Evolutionary conservation across 2,113 vertebrate species (phyloP).

Genomic region (Myrmophylax atrothorax): DNA sequence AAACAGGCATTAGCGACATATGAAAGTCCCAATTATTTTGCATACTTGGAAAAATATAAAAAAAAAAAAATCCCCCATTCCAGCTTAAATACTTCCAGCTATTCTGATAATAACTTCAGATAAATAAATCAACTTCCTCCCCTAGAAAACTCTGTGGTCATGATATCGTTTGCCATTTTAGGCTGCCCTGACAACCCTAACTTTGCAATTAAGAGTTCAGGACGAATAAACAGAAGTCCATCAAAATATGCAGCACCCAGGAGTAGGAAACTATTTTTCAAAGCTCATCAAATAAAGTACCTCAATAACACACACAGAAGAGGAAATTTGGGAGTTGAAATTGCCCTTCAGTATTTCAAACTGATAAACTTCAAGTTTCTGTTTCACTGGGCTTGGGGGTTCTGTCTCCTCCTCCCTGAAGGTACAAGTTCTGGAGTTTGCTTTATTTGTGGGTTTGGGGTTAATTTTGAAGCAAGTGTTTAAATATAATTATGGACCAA

Average conservation of each 20-base stretch:
- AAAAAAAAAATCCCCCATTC: neutral
- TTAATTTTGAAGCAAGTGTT: neutral
- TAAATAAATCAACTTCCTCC: neutral
- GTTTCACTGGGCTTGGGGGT: neutral
- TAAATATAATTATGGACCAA: neutral
- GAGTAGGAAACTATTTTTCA: constrained; percentile 1
- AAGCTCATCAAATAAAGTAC: neutral
- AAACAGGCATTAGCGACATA: neutral
- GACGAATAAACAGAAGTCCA: neutral
- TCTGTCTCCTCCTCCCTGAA: accelerated
- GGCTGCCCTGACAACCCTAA: neutral
- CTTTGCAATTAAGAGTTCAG: neutral
- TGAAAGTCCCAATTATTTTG: neutral
- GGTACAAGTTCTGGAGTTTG: neutral
- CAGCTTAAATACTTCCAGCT: neutral
- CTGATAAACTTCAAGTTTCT: neutral
- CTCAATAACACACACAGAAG: neutral
- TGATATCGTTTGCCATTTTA: neutral
- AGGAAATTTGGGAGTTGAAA: neutral
- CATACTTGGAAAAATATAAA: neutral
- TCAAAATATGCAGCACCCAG: neutral
- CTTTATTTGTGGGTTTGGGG: neutral
- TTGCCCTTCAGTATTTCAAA: neutral
- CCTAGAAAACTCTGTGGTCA: neutral
- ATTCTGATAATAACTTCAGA: neutral